Conservation (phyloP, 2,113 vertebrate genomes). For the Erythrolamprus reginae region DNA sequence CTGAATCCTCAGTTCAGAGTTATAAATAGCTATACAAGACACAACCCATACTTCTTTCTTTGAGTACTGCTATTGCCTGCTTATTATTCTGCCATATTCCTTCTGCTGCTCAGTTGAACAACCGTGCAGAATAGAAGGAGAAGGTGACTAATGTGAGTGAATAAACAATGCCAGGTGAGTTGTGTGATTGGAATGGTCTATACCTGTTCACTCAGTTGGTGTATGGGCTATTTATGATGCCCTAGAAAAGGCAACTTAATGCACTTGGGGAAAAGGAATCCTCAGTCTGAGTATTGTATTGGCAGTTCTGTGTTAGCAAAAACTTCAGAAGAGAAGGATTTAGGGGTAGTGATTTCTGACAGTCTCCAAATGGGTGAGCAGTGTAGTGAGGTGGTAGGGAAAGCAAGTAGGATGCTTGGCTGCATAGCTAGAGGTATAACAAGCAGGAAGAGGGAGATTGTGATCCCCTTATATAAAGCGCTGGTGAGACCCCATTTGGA, state of each 20-base stretch:
- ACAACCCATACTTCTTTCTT: background rate
- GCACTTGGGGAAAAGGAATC: no score
- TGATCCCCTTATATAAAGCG: no score
- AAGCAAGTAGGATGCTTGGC: no score
- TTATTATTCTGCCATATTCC: background rate
- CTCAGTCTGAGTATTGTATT: no score
- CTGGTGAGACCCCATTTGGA: no score
- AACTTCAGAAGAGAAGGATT: no score
- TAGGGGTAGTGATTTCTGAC: no score
- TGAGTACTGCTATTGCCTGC: background rate
- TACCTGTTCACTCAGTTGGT: background rate
- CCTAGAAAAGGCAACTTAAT: background rate
- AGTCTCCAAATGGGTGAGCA: no score
- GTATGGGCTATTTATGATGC: background rate
- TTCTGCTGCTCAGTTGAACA: background rate
- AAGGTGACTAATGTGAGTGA: background rate
- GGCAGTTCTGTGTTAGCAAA: no score
- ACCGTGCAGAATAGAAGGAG: background rate
- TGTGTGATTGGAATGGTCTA: background rate
- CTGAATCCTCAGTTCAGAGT: background rate
- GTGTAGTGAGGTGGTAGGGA: no score
- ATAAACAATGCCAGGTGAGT: background rate
- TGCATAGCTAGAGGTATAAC: no score
- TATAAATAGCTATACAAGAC: background rate
- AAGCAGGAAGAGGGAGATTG: no score